These are phyloP conservation scores for Plecotus auritus DNA, from an alignment of 2,113 vertebrate genomes.

Conservation along the genomic window DNA sequence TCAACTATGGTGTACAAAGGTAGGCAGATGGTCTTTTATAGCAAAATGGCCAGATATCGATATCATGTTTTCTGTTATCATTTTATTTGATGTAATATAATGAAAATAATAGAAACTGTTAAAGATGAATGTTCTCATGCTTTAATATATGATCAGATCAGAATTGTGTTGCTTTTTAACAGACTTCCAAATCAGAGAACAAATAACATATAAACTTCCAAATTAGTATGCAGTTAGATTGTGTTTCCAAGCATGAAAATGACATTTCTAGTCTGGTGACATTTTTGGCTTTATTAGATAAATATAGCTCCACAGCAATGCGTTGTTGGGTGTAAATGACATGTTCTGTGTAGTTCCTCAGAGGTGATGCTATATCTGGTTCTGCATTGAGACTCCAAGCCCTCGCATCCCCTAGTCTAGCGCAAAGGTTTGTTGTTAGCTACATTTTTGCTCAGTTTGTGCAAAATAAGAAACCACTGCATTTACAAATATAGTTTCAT, in stretches of 20 bases:
- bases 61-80: conserved; percentile 41
- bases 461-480: conserved; percentile 7
- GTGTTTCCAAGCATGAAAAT: conserved; percentile 42
- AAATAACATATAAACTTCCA: conserved; percentile 39
- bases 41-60: conserved; percentile 49
- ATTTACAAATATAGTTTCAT: neutral
- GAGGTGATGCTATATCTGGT: neutral
- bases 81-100: conserved; percentile 24
- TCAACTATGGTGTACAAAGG: conserved; percentile 52
- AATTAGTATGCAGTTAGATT: conserved; percentile 17
- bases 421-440: neutral
- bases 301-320: neutral
- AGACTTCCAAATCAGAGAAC: conserved; percentile 41
- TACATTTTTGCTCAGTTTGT: neutral
- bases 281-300: neutral
- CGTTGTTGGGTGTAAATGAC: neutral
- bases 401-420: neutral
- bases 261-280: neutral
- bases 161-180: conserved; percentile 32
- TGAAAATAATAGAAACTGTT: conserved; percentile 21
- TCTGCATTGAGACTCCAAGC: neutral
- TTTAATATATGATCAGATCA: conserved; percentile 23
- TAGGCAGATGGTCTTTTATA: conserved; percentile 69
- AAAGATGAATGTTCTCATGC: conserved; percentile 7
- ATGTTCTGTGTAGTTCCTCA: neutral